Conservation (phyloP, 2,113 vertebrate species). For the Cryptomyrus ogoouensis region DNA sequence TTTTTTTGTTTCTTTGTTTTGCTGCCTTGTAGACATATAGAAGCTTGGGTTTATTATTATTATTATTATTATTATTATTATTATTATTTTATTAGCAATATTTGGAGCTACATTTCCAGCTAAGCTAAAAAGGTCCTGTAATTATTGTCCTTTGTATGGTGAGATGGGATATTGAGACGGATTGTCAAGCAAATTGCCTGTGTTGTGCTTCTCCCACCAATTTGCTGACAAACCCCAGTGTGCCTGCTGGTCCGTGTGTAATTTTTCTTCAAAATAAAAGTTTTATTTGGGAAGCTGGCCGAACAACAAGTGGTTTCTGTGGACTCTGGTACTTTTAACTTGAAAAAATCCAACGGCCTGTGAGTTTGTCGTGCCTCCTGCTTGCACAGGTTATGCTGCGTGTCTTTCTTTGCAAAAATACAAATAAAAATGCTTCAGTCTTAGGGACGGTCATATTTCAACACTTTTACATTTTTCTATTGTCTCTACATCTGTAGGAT, state of each 20-base stretch:
- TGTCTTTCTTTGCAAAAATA: not conserved
- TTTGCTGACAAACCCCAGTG: conserved; percentile 15
- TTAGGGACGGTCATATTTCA: not conserved
- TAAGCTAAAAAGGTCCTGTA: conserved; percentile 24
- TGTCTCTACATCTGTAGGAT: not conserved
- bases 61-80: not conserved
- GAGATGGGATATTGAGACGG: conserved; percentile 6
- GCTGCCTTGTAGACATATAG: conserved; percentile 19
- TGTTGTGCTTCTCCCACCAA: conserved; percentile 10
- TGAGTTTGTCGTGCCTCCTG: not conserved
- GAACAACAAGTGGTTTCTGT: conserved; percentile 17
- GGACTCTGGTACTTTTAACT: conserved; percentile 14
- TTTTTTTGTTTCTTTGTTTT: conserved; percentile 12
- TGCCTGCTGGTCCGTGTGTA: conserved; percentile 11
- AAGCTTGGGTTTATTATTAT: not conserved
- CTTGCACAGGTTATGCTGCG: not conserved
- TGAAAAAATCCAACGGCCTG: not conserved
- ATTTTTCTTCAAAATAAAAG: conserved; percentile 16
- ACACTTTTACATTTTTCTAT: not conserved
- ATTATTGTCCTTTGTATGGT: conserved; percentile 24
- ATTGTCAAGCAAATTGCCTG: conserved; percentile 2
- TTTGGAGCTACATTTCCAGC: conserved; percentile 21
- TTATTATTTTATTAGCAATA: conserved; percentile 7
- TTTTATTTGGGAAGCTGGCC: conserved; percentile 24
- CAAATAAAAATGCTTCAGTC: not conserved